Percentiles rank a stretch among this genome's conserved stretches.
Evolutionary conservation across 1,140 invertebrate species (phyloP).

Genomic region (Goniozus legneri): DNA sequence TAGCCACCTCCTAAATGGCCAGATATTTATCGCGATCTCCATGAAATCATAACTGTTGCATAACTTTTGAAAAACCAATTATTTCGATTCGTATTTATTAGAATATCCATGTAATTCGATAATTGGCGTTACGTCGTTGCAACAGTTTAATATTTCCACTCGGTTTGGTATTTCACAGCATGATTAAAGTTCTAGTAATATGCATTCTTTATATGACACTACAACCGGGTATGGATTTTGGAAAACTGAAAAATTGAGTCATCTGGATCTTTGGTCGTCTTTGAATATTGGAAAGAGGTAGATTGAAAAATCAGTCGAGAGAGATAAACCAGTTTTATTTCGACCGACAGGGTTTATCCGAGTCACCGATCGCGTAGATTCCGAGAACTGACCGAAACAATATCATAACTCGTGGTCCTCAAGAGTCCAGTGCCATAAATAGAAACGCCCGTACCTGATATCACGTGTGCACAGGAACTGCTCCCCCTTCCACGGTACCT

Average conservation of each 20-base stretch:
- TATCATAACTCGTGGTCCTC: conserved; percentile 53
- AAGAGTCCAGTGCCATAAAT: conserved; percentile 45
- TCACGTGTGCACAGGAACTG: conserved; percentile 6
- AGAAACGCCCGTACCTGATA: conserved; percentile 37
- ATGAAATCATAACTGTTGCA: too few relatives aligned
- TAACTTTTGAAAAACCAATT: too few relatives aligned
- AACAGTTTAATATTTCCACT: too few relatives aligned
- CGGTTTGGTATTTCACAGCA: too few relatives aligned
- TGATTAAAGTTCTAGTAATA: too few relatives aligned
- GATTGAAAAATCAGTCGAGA: neutral
- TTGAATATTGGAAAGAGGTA: neutral
- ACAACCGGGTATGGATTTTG: too few relatives aligned
- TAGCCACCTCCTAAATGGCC: conserved; percentile 20
- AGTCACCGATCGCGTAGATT: conserved; percentile 51
- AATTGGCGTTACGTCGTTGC: too few relatives aligned
- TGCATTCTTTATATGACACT: too few relatives aligned
- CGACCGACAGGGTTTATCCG: conserved; percentile 36
- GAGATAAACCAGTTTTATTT: neutral
- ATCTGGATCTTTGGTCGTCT: too few relatives aligned
- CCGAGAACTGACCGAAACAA: conserved; percentile 50
- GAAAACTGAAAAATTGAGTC: too few relatives aligned
- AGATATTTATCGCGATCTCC: conserved; percentile 28
- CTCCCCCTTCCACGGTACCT: conserved; percentile 1
- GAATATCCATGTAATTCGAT: too few relatives aligned
- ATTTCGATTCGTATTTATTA: too few relatives aligned